Conservation (phyloP, 2,113 vertebrate genomes). For the Oncorhynchus mykiss region DNA sequence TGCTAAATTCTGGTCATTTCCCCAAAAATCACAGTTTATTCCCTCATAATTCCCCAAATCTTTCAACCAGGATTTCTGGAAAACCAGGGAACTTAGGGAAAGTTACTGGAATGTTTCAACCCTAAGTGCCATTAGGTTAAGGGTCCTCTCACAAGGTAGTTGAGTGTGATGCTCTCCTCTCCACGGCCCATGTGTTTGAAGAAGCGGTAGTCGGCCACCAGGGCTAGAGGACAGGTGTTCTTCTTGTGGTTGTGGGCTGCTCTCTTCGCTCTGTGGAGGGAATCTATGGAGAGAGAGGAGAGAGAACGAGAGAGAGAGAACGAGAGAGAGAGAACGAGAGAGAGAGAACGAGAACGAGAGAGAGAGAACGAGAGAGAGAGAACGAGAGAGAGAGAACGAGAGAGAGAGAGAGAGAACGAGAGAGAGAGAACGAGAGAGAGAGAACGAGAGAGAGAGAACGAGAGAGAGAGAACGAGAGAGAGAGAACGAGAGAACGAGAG, state of each 20-base stretch:
- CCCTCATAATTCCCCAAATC: background rate
- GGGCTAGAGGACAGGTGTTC: constrained; percentile 91
- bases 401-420: too few species aligned
- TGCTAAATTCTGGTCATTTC: too few species aligned
- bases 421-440: too few species aligned
- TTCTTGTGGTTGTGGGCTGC: constrained; percentile 74
- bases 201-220: constrained; percentile 97
- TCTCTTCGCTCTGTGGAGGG: constrained; percentile 76
- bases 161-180: constrained; percentile 95
- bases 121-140: background rate
- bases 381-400: too few species aligned
- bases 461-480: too few species aligned
- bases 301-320: background rate
- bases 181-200: constrained; percentile 90
- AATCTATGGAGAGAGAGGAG: constrained; percentile 35
- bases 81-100: too few species aligned
- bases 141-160: constrained; percentile 83
- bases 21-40: too few species aligned
- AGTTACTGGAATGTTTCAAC: too few species aligned
- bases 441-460: too few species aligned
- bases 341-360: too few species aligned
- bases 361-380: too few species aligned
- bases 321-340: background rate
- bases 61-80: background rate
- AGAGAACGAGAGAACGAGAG: too few species aligned